These are phyloP conservation scores for Ammodytes dubius DNA, from an alignment of 2,113 vertebrate genomes.

Conservation along the genomic window DNA sequence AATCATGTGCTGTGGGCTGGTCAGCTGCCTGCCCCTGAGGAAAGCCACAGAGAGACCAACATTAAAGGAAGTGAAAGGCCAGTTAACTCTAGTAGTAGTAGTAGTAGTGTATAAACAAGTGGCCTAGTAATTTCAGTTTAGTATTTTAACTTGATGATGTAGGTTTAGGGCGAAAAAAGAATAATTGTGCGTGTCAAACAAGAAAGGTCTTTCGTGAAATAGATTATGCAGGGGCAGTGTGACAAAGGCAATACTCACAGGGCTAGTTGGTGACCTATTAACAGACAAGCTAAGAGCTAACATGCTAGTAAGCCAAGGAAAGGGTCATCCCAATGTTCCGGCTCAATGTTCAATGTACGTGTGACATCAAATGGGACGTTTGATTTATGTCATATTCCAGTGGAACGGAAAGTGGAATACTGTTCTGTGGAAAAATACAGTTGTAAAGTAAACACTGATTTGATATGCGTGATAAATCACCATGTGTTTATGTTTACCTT, in stretches of 20 bases:
- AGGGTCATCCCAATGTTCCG: no score
- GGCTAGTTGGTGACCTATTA: neutral
- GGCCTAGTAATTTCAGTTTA: neutral
- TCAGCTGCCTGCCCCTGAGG: constrained; percentile 30
- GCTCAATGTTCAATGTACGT: no score
- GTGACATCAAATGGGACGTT: no score
- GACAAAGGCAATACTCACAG: neutral
- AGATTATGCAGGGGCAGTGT: neutral
- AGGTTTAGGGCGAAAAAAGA: neutral
- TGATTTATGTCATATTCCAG: no score
- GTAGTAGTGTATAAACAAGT: neutral
- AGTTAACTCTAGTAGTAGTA: neutral
- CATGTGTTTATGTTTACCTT: no score
- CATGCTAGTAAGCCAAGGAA: neutral
- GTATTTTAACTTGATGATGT: neutral
- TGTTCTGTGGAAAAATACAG: no score
- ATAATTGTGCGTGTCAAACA: no score
- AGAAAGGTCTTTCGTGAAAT: neutral
- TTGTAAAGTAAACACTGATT: no score
- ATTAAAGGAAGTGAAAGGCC: neutral
- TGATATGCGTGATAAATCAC: no score
- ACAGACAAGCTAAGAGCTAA: neutral
- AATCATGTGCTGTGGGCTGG: constrained; percentile 46
- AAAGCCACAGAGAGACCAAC: neutral
- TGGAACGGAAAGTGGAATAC: no score